Base-by-base conservation (phyloP, 2,888 invertebrate genomes). In the Callinectes sapidus region DNA sequence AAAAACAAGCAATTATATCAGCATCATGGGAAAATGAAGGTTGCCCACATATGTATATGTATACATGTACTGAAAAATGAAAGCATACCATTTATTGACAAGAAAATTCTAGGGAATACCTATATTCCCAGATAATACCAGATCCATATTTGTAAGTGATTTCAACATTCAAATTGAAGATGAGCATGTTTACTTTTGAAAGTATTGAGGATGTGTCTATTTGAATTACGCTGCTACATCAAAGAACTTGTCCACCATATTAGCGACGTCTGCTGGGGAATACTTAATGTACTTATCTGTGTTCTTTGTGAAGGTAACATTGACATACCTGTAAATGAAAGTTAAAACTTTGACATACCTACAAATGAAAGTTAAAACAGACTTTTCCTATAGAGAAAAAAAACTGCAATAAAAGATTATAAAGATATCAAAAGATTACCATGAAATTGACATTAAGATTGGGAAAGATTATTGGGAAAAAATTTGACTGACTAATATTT, bases 211-310 rank as follows among this genome's bases (percentile, higher is more conserved):
- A 18, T 48, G 10, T 48, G 48, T 48, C 28, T 28, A 55, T 48
- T 32, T 90, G 8, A 48, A 48, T 95, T 96, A 98, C 55, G 97
- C 97, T 87, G 98, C 97, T 95, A 98, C 98, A 96, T 99, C 99
- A 96, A 99, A 99, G 95, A 99, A 98, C 93, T 98, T 97, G 95
- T 98, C 98, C 89, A 99, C 97, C 95, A 98, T 97, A 0, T 97
- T 97, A 1, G 97, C 97, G 13, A 99, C 97, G 95, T 98, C 98
- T 95, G 97, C 97, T 0, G 98, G 98, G 55, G 97, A 97, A 95
- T 98, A 98, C 96, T 98, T 98, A 93, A 99, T 97, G 96, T 99
- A 99, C 96, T 99, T 99, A 94, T 98, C 98, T 0, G 97, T 97
- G 96, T 99, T 98, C 96, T 99, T 99, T 39, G 98, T 98, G 96